Evolutionary conservation across 2,797 vertebrate genomes (phyloP).

Genomic region (Periparus ater): DNA sequence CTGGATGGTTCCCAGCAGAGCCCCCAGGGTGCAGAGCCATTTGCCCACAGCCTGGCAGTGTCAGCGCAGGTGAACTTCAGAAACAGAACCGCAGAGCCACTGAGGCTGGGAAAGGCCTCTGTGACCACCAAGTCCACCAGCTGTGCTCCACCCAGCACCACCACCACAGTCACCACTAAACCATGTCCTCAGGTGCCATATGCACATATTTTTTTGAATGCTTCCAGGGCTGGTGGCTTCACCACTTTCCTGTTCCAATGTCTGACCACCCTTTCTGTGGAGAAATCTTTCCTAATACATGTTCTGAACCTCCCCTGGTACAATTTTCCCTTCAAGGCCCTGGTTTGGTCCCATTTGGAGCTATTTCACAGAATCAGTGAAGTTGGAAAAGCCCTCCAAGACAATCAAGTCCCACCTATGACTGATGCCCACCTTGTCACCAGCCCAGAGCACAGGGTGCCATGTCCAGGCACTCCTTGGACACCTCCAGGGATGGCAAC

Average conservation of each 20-base stretch:
- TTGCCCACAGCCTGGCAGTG: not conserved
- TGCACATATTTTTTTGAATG: no score
- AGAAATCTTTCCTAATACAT: not conserved
- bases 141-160: not conserved
- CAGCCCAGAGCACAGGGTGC: not conserved
- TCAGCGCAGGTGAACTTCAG: not conserved
- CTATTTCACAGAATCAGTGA: not conserved
- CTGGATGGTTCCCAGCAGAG: not conserved
- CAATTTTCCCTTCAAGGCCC: not conserved
- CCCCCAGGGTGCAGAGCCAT: not conserved
- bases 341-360: not conserved
- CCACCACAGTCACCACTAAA: not conserved
- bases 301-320: not conserved
- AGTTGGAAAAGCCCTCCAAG: not conserved
- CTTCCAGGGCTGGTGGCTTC: not conserved
- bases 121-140: not conserved
- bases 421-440: not conserved
- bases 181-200: not conserved
- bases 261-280: not conserved
- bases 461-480: accelerated
- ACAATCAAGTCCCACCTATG: not conserved
- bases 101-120: not conserved
- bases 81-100: not conserved
- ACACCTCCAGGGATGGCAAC: not conserved
- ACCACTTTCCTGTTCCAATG: not conserved